Evolutionary conservation across 2,113 vertebrate species (phyloP), one percentile per base, ranked within the genome.

Genomic region (Asarcornis scutulata): DNA sequence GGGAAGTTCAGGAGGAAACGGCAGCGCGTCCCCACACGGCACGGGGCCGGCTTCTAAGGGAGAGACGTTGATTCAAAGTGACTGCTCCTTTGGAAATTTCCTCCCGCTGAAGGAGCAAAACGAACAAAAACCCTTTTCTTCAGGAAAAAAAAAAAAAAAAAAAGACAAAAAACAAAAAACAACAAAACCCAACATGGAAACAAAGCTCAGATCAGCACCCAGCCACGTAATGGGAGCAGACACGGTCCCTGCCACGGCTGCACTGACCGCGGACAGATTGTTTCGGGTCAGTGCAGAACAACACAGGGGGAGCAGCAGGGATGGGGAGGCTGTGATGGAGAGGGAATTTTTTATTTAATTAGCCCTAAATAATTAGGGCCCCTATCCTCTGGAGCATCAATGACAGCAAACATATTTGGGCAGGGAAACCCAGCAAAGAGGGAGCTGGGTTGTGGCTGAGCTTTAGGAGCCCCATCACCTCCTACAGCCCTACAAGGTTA

Each of bases 251-350:
- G 1, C 21, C 89, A 31, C 1, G 0, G 68, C 77, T 29, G 89
- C 44, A 21, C 75, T 9, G 81, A 17, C 64, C 11, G 0, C 77
- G 26, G 25, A 63, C 48, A 58, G 74, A 95, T 85, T 13, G 2
- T 92, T 95, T 85, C 91, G 52, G 93, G 91, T 95, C 96, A 96
- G 63, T 34, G 93, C 88, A 36, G 83, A 92, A 90, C 86, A 95
- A 95, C 83, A 95, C 79, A 83, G 71, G 17, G 48, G 68, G 46
- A 71, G 46, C 21, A 16, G 13, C 0, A 16, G 78, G 75, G 68
- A 80, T 2, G 1, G 29, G 1, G 25, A 71, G 56, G 42, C 77
- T 1, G 3, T 16, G 36, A 48, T 11, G 52, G 58, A 66, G 71
- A 88, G 46, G 46, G 46, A 48, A 48, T 22, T 48, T 22, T 48